Base-by-base conservation (phyloP, 2,797 vertebrate genomes). In the Anabacerthia variegaticeps region DNA sequence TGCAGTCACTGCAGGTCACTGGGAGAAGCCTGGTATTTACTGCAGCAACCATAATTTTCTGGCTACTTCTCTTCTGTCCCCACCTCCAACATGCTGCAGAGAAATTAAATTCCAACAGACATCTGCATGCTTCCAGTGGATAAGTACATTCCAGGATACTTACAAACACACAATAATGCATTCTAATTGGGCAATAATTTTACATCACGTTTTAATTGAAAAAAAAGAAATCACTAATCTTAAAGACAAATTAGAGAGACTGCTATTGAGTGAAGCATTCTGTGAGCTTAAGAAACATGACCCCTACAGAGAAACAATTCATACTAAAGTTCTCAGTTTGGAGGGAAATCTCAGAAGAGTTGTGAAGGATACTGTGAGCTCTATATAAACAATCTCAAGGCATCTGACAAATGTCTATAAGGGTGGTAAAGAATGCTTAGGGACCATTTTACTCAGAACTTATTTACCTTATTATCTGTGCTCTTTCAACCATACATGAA, bases 11-110 rank as follows among this genome's bases (percentile, higher is more conserved):
- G 48, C 62, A 92, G 94, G 94, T 95, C 92, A 90, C 89, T 72
- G 55, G 54, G 34, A 93, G 80, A 94, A 94, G 85, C 48, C 77
- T 87, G 46, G 44, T 82, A 92, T 92, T 92, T 93, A 95, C 80
- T 87, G 93, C 96, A 97, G 93, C 67, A 89, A 84, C 80, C 69
- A 56, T 74, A n/a, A 95, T 95, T 92, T 95, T 95, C 89, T 61
- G 85, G 82, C 91, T 93, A 79, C 80, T 94, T 96, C 69, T 79
- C 67, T 92, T 87, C 49, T 82, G 85, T 89, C 67, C 73, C 94
- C 85, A 81, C 76, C 93, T 79, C 46, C 79, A 88, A 34, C 0
- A 0, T 46, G 66, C 87, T 93, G 92, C 95, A 96, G 89, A 88
- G 87, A 90, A 95, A 95, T 94, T 88, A 88, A 92, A 93, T 92